These are phyloP conservation scores for Cordilura impudica DNA, from an alignment of 2,888 invertebrate species.

Conservation along the genomic window DNA sequence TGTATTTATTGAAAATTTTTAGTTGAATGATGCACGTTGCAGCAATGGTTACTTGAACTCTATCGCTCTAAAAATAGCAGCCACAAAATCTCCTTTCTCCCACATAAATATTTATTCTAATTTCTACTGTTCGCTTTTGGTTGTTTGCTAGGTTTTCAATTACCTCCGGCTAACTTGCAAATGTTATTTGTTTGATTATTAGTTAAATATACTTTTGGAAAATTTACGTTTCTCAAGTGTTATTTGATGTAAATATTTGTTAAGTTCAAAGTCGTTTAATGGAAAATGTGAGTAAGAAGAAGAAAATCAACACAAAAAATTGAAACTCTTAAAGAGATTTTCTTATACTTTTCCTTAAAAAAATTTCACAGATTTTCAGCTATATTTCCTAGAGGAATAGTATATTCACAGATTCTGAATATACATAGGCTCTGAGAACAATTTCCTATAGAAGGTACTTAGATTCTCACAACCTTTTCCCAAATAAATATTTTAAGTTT, in stretches of 20 bases:
- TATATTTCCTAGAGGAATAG: no score
- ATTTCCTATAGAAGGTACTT: no score
- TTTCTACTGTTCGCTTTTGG: background rate
- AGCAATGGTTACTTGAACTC: no score
- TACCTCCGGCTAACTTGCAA: constrained; percentile 21
- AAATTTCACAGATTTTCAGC: no score
- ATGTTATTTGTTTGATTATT: constrained; percentile 31
- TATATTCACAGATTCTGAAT: no score
- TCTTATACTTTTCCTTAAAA: no score
- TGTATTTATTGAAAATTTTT: background rate
- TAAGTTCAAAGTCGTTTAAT: background rate
- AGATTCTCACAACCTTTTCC: no score
- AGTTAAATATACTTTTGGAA: background rate
- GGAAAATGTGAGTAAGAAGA: background rate
- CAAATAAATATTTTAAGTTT: no score
- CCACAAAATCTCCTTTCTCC: constrained; percentile 21
- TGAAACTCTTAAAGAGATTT: background rate
- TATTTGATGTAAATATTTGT: background rate
- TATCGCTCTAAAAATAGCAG: no score
- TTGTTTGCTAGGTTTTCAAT: constrained; percentile 31
- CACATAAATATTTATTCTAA: background rate
- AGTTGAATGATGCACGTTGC: background rate
- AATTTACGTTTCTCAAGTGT: background rate
- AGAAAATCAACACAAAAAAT: no score
- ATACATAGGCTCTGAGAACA: no score